A percentile compares a stretch with the other conserved stretches of the same genome.
phyloP scores from a whole-genome alignment of 2,113 vertebrate species.

The Siphamia tubifer region DNA sequence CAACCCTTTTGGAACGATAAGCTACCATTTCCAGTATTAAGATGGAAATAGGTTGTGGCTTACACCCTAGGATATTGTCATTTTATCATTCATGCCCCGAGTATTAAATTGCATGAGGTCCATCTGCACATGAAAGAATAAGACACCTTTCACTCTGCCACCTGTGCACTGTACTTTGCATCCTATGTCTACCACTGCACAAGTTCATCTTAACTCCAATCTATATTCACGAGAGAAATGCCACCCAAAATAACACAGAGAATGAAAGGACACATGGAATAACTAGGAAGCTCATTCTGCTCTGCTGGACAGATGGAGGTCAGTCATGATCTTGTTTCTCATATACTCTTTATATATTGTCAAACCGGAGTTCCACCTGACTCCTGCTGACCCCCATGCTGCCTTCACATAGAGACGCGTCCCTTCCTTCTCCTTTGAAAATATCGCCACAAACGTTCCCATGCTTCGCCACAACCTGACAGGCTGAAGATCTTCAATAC shows the following conservation, averaged over 20 bases:
- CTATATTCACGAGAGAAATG: slow-evolving; percentile 63
- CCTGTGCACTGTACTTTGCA: slow-evolving; percentile 44
- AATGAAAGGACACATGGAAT: slow-evolving; percentile 33
- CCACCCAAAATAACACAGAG: slow-evolving; percentile 12
- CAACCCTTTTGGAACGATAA: slow-evolving; percentile 16
- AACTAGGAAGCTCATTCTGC: slow-evolving; percentile 39
- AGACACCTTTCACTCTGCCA: slow-evolving; percentile 27
- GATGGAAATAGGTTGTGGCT: slow-evolving; percentile 44
- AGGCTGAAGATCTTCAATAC: slow-evolving; percentile 22
- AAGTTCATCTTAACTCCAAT: slow-evolving; percentile 57
- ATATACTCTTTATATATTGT: slow-evolving; percentile 2
- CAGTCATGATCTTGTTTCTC: slow-evolving; percentile 16
- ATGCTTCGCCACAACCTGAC: slow-evolving; percentile 22
- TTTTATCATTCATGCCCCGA: slow-evolving; percentile 39
- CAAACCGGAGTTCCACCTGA: background rate
- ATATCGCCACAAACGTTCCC: background rate
- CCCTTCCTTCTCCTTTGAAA: slow-evolving; percentile 12
- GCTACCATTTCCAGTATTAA: slow-evolving; percentile 21
- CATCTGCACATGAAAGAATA: slow-evolving; percentile 42
- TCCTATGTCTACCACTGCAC: background rate
- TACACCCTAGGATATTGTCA: slow-evolving; percentile 19
- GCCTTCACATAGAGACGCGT: background rate
- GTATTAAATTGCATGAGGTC: slow-evolving; percentile 59
- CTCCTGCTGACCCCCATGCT: slow-evolving; percentile 1
- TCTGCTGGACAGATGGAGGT: slow-evolving; percentile 45